Evolutionary conservation across 2,113 vertebrate species (phyloP).

Genomic region (Acanthochromis polyacanthus): DNA sequence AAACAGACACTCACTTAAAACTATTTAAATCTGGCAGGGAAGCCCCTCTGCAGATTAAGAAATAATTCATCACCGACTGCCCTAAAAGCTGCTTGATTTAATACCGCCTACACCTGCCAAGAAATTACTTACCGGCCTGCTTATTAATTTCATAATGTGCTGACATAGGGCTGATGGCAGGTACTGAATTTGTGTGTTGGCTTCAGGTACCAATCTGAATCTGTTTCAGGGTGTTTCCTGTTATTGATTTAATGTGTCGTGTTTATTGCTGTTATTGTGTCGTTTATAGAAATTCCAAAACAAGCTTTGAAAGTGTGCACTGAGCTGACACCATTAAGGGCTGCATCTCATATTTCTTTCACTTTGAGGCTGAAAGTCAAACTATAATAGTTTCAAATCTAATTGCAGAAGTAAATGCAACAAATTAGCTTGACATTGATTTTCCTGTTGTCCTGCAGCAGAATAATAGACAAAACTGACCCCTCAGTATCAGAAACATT

Average conservation of each 20-base stretch:
- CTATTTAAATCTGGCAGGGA: neutral
- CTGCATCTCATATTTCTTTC: neutral
- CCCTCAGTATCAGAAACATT: neutral
- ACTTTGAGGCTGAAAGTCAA: neutral
- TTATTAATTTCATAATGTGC: constrained; percentile 15
- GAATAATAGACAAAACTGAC: no score
- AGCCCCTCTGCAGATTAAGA: neutral
- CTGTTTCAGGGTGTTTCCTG: no score
- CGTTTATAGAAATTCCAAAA: neutral
- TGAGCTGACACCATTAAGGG: neutral
- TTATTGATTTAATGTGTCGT: neutral
- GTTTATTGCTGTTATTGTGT: neutral
- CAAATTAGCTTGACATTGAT: constrained; percentile 23
- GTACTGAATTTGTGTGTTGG: neutral
- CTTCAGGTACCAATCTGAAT: neutral
- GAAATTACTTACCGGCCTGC: constrained; percentile 38
- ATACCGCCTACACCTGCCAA: constrained; percentile 2
- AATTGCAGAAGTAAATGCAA: constrained; percentile 2
- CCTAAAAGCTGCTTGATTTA: constrained; percentile 10
- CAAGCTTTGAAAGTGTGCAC: neutral
- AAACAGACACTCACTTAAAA: neutral
- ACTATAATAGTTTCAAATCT: neutral
- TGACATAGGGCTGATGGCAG: neutral
- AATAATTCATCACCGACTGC: neutral
- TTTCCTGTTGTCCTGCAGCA: neutral